phyloP scores from a whole-genome alignment of 2,113 vertebrate genomes.

The Lepus americanus region DNA sequence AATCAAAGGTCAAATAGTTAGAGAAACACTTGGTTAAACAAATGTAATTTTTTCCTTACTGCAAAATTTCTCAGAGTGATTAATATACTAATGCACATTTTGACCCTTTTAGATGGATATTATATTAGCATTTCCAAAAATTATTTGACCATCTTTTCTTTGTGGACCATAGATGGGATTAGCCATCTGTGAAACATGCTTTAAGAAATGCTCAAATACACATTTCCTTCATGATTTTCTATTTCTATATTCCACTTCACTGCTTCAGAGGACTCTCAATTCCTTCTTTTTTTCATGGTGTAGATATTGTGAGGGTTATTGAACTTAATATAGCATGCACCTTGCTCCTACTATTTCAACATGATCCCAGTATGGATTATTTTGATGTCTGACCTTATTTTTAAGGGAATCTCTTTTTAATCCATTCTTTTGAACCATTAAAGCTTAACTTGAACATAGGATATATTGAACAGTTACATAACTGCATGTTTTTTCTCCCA shows the following conservation, averaged over 20 bases:
- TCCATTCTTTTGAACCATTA: conserved; percentile 45
- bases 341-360: neutral
- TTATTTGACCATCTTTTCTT: neutral
- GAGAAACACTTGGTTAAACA: conserved; percentile 63
- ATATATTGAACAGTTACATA: neutral
- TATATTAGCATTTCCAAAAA: conserved; percentile 5
- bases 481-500: neutral
- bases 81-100: conserved; percentile 5
- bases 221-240: conserved; percentile 41
- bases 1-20: conserved; percentile 69
- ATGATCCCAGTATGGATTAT: conserved; percentile 14
- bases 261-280: neutral
- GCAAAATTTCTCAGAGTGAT: neutral
- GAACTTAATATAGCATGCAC: neutral
- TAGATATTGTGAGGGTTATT: neutral
- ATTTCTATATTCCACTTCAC: conserved; percentile 30
- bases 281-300: neutral
- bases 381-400: conserved; percentile 57
- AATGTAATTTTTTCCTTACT: conserved; percentile 65
- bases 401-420: neutral
- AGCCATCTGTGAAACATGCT: neutral
- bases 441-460: conserved; percentile 43
- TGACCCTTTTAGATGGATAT: conserved; percentile 4
- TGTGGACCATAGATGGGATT: neutral
- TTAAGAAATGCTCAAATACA: conserved; percentile 29